A percentile compares a stretch with the other conserved stretches of the same genome.
Evolutionary conservation across 2,888 invertebrate genomes (phyloP).

Genomic region (Eumerus sabulonum): DNA sequence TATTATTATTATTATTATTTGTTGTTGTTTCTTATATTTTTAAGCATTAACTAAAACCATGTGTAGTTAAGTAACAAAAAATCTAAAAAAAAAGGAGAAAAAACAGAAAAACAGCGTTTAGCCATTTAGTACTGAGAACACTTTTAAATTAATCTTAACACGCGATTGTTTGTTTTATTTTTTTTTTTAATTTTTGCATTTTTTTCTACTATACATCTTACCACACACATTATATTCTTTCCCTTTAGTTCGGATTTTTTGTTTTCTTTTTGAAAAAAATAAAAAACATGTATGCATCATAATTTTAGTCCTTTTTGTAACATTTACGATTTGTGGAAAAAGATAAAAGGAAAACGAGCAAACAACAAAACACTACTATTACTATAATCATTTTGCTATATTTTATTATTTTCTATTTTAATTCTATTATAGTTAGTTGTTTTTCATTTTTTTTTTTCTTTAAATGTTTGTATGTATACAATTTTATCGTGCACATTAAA

Average conservation of each 20-base stretch:
- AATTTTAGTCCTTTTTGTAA: slow-evolving; percentile 46
- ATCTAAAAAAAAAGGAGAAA: slow-evolving; percentile 6
- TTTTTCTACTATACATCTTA: slow-evolving; percentile 43
- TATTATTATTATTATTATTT: slow-evolving; percentile 37
- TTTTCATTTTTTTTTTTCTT: slow-evolving; percentile 54
- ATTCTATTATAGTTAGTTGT: slow-evolving; percentile 27
- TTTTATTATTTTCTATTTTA: slow-evolving; percentile 53
- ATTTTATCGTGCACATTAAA: slow-evolving; percentile 58
- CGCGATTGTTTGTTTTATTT: slow-evolving; percentile 22
- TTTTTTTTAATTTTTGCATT: slow-evolving; percentile 29
- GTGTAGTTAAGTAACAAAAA: slow-evolving; percentile 29
- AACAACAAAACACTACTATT: slow-evolving; percentile 44
- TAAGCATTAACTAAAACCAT: slow-evolving; percentile 49
- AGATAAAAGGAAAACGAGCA: no score
- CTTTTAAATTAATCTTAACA: slow-evolving; percentile 22
- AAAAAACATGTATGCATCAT: slow-evolving; percentile 46
- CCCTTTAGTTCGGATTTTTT: slow-evolving; percentile 24
- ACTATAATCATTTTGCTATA: slow-evolving; percentile 58
- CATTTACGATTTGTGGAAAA: slow-evolving; percentile 49
- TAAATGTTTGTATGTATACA: slow-evolving; percentile 64
- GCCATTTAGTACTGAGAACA: slow-evolving; percentile 48
- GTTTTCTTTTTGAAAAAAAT: neutral
- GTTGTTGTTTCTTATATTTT: slow-evolving; percentile 62
- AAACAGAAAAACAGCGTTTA: slow-evolving; percentile 19
- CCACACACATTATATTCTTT: slow-evolving; percentile 10